Conservation (phyloP, 2,888 invertebrate species). For the Dynastes grantii region DNA sequence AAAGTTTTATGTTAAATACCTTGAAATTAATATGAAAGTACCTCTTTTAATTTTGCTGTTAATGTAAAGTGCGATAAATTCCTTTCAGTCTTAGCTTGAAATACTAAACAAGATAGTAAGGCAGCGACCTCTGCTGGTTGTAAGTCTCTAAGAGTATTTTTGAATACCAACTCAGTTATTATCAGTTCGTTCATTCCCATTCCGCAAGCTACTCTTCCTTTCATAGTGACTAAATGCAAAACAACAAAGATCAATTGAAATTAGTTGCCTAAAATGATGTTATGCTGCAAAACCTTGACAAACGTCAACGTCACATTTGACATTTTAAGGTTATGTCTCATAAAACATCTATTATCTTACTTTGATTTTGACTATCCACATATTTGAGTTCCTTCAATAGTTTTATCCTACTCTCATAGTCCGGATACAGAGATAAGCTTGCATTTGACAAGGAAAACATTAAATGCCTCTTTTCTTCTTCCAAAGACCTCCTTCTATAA, state of each 20-base stretch:
- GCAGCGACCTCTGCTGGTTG: constrained; percentile 95
- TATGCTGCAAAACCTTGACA: too few relatives aligned
- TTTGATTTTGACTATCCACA: constrained; percentile 81
- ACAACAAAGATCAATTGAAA: neutral
- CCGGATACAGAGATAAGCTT: constrained; percentile 89
- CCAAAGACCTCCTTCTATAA: constrained; percentile 82
- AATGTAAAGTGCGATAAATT: constrained; percentile 71
- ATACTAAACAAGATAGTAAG: constrained; percentile 92
- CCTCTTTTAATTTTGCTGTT: constrained; percentile 75
- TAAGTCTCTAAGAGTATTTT: constrained; percentile 89
- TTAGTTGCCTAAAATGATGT: neutral
- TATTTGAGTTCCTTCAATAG: constrained; percentile 83
- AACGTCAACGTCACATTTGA: neutral
- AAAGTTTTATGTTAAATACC: neutral
- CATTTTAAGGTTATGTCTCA: too few relatives aligned
- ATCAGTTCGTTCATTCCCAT: constrained; percentile 92
- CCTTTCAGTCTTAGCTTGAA: constrained; percentile 84
- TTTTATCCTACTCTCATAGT: constrained; percentile 87
- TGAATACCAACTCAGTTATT: constrained; percentile 94
- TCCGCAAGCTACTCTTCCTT: constrained; percentile 90
- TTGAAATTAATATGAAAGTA: constrained; percentile 57
- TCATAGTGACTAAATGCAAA: constrained; percentile 77
- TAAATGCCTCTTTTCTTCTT: constrained; percentile 79
- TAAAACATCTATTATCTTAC: constrained; percentile 65
- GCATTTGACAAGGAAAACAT: constrained; percentile 86